Evolutionary conservation across 2,888 invertebrate species (phyloP), one percentile per base, ranked within the genome.

Genomic region (Embidobia sp.): DNA sequence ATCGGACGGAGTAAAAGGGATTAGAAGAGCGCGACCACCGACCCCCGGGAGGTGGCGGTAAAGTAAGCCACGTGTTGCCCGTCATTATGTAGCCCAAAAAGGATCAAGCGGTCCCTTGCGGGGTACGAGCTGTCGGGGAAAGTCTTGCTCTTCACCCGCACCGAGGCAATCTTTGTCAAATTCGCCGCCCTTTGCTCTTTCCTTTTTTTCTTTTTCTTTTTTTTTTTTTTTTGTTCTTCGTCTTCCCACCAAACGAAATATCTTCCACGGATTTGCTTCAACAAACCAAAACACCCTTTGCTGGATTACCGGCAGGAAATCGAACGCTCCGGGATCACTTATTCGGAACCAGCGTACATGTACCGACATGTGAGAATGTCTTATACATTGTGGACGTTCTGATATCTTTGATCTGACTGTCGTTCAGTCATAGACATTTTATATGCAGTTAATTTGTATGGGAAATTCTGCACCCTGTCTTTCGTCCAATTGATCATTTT

Each of bases 21-120:
- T 78, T 80, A 80, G 77, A 80, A 81, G 81, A 80, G 74, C 81
- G 82, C 82, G 83, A 78, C 82, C 63, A 63, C 70, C 51, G 57
- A 51, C 67, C 70, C 63, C 67, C 75, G 78, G 78, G 76, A 75
- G 73, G 78, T 80, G 81, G 81, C 82, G 80, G 81, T 83, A 80
- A 84, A 81, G 80, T 80, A 78, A 78, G 37, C 53, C 78, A 49
- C 74, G 79, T 80, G 78, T 81, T 74, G 78, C 69, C 74, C 73
- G 74, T 69, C 80, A 78, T 82, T 84, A 79, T 80, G 82, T 75
- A 63, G 79, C 81, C 84, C 80, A 85, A 85, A 83, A 82, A 80
- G 78, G 77, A 80, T 69, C 55, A 76, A 35, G 46, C 53, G 66
- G 78, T 82, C 82, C 82, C 82, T 80, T 83, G 83, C 78, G 69